Conservation (phyloP, 2,888 invertebrate genomes). For the Drosophila cracens region DNA sequence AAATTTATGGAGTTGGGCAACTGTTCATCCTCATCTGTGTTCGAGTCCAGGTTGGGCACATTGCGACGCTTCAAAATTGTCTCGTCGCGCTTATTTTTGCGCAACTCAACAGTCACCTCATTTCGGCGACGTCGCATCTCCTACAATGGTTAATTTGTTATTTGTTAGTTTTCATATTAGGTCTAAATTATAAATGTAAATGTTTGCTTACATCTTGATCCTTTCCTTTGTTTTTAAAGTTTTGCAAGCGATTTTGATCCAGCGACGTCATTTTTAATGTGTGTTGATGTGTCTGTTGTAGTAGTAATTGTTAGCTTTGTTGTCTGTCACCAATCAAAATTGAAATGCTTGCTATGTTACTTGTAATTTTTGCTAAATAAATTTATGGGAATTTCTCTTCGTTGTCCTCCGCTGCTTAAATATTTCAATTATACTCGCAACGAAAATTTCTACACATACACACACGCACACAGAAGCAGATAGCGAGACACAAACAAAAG, state of each 20-base stretch:
- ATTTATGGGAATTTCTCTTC: slow-evolving; percentile 16
- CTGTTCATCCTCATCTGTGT: slow-evolving; percentile 91
- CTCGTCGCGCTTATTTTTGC: slow-evolving; percentile 99
- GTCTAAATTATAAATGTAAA: slow-evolving; percentile 66
- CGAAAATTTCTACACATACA: slow-evolving; percentile 42
- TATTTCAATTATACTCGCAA: slow-evolving; percentile 54
- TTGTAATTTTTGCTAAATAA: slow-evolving; percentile 21
- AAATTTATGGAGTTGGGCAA: slow-evolving; percentile 89
- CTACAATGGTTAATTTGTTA: slow-evolving; percentile 84
- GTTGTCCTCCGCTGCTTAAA: slow-evolving; percentile 43
- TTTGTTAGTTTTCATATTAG: background rate
- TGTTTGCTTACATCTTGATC: slow-evolving; percentile 95
- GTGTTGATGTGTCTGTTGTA: slow-evolving; percentile 14
- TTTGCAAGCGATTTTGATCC: slow-evolving; percentile 91
- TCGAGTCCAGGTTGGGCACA: slow-evolving; percentile 94
- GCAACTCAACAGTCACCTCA: slow-evolving; percentile 97
- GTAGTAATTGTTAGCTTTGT: slow-evolving; percentile 6
- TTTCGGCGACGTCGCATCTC: slow-evolving; percentile 98
- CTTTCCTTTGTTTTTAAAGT: slow-evolving; percentile 99
- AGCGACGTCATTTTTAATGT: slow-evolving; percentile 79
- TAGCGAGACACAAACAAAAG: slow-evolving; percentile 51
- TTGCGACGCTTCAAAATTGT: slow-evolving; percentile 97
- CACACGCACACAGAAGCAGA: slow-evolving; percentile 30
- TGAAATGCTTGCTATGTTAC: slow-evolving; percentile 15
- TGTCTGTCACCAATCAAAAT: slow-evolving; percentile 34